phyloP scores from a whole-genome alignment of 1,140 invertebrate species.

The Orius insidiosus region DNA sequence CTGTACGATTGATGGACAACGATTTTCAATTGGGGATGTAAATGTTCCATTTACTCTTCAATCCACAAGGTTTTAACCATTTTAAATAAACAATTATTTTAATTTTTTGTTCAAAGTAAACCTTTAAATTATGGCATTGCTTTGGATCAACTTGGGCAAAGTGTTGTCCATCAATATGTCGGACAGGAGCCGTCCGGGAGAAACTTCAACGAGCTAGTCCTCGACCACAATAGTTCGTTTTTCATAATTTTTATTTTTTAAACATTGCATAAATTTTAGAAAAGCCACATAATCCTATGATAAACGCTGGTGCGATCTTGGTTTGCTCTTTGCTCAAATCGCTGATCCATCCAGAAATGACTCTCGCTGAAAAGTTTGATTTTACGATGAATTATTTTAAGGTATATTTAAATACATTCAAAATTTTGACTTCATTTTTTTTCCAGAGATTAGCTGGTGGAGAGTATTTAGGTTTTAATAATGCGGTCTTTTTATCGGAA shows the following conservation, averaged over 20 bases:
- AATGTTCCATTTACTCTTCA: conserved; percentile 89
- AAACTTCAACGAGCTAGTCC: conserved; percentile 89
- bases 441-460: conserved; percentile 68
- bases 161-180: conserved; percentile 85
- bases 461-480: conserved; percentile 89
- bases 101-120: conserved; percentile 47
- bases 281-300: conserved; percentile 97
- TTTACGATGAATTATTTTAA: conserved; percentile 61
- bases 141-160: conserved; percentile 72
- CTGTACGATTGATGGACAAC: conserved; percentile 85
- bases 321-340: conserved; percentile 75
- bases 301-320: conserved; percentile 90
- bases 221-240: conserved; percentile 79
- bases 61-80: conserved; percentile 52
- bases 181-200: conserved; percentile 91
- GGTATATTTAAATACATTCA: conserved; percentile 23
- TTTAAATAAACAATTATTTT: no score
- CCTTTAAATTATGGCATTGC: conserved; percentile 92
- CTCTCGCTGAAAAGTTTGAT: conserved; percentile 74
- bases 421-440: not conserved
- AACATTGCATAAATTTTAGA: conserved; percentile 40
- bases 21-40: conserved; percentile 84
- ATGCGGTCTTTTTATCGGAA: conserved; percentile 88
- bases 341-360: conserved; percentile 70
- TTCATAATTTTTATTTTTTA: not conserved